Conservation (phyloP, 2,888 invertebrate genomes). For the Aphrophora alni region DNA sequence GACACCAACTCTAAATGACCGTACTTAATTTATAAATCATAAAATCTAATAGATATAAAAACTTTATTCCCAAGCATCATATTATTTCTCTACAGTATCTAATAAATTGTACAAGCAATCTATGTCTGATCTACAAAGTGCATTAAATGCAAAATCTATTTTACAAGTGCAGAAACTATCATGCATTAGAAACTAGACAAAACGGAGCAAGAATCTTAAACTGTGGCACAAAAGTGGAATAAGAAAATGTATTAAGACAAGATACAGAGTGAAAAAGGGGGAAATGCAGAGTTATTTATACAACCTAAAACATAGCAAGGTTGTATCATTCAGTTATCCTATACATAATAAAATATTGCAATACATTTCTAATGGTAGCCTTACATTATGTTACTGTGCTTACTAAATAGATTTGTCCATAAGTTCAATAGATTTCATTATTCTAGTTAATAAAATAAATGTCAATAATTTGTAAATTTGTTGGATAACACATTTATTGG, state of each 20-base stretch:
- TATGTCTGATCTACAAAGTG: not conserved
- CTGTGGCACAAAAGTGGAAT: not conserved
- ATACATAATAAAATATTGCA: not conserved
- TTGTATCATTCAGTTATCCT: not conserved
- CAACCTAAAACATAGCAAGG: conserved; percentile 1
- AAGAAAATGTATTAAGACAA: conserved; percentile 5
- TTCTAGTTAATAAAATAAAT: not conserved
- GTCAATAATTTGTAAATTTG: not conserved
- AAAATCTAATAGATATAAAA: not conserved
- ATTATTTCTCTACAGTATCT: not conserved
- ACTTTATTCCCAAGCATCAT: not conserved
- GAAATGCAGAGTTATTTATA: not conserved
- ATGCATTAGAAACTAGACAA: not conserved
- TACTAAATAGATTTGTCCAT: not conserved
- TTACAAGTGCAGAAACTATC: not conserved
- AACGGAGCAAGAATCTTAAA: not conserved
- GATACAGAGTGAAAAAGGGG: not conserved
- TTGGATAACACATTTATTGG: no score
- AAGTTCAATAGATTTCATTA: not conserved
- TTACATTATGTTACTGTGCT: not conserved
- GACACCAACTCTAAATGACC: no score
- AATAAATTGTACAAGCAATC: not conserved
- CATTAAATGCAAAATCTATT: not conserved
- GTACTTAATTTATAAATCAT: no score
- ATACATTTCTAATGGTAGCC: not conserved